A percentile compares a stretch with the other conserved stretches of the same genome.
phyloP scores from a whole-genome alignment of 2,888 invertebrate species.

The Cabera pusaria region DNA sequence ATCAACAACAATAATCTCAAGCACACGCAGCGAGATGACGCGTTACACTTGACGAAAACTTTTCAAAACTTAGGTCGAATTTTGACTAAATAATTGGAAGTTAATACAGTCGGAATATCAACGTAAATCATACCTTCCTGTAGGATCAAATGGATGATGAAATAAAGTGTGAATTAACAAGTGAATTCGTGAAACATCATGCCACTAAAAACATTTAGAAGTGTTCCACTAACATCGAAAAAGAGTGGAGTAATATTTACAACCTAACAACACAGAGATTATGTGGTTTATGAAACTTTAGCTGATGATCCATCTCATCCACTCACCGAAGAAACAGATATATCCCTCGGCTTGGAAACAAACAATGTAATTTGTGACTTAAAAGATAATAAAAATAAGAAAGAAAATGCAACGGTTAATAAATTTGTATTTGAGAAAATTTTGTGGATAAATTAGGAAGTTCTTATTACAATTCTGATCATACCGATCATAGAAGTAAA shows the following conservation, averaged over 20 bases:
- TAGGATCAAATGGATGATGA: too few species aligned
- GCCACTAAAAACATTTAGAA: conserved; percentile 20
- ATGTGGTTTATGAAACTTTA: neutral
- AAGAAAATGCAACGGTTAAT: neutral
- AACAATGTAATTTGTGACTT: conserved; percentile 42
- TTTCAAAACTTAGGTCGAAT: too few species aligned
- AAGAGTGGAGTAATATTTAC: conserved; percentile 34
- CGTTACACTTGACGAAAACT: too few species aligned
- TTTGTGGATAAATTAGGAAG: too few species aligned
- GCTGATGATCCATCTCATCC: conserved; percentile 48
- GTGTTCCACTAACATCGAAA: conserved; percentile 42
- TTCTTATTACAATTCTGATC: too few species aligned
- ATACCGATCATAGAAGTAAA: too few species aligned
- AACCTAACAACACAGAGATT: conserved; percentile 9
- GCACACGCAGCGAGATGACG: too few species aligned
- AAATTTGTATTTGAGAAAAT: too few species aligned
- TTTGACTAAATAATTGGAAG: too few species aligned
- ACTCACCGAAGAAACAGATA: conserved; percentile 83
- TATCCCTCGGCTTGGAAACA: conserved; percentile 82
- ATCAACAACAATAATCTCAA: too few species aligned
- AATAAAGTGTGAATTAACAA: neutral
- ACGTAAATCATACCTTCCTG: too few species aligned
- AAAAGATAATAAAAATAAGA: neutral
- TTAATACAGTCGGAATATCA: too few species aligned
- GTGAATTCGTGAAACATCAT: conserved; percentile 5